Conservation (phyloP, 2,797 vertebrate species). For the Sylvia borin region DNA sequence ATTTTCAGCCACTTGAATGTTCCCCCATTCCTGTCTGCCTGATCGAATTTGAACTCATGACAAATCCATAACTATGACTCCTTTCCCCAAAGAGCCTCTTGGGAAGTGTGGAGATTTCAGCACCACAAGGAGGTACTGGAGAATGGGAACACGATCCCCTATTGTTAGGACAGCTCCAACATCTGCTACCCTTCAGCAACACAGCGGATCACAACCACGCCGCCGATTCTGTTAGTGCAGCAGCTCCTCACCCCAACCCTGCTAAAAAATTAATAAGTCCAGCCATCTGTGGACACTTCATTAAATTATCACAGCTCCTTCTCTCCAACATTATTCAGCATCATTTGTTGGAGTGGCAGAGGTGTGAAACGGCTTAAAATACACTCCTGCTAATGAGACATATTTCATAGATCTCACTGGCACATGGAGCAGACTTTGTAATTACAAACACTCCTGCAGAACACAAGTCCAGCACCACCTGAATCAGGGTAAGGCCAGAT, state of each 20-base stretch:
- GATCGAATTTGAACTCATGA: not conserved
- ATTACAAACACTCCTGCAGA: not conserved
- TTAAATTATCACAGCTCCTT: conserved; percentile 50
- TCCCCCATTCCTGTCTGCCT: not conserved
- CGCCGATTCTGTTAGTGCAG: not conserved
- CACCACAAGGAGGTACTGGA: not conserved
- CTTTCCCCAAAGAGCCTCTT: not conserved
- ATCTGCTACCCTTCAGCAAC: not conserved
- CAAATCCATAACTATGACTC: not conserved
- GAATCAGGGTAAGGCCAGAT: not conserved
- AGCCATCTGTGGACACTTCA: conserved; percentile 56
- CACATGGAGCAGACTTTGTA: not conserved
- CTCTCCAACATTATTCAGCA: conserved; percentile 35
- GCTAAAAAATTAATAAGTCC: conserved; percentile 45
- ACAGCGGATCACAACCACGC: not conserved
- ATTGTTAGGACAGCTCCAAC: conserved; percentile 3
- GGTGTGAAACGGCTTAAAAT: conserved; percentile 44
- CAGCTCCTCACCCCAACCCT: conserved; percentile 10
- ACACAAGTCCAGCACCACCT: not conserved
- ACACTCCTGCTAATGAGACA: conserved; percentile 10
- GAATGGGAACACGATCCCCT: not conserved
- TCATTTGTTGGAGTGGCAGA: conserved; percentile 32
- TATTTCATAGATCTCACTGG: not conserved
- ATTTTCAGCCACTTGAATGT: not conserved
- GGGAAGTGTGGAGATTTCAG: not conserved